These are phyloP conservation scores for Neuroterus valhalla DNA, from an alignment of 1,140 invertebrate genomes.

Conservation along the genomic window DNA sequence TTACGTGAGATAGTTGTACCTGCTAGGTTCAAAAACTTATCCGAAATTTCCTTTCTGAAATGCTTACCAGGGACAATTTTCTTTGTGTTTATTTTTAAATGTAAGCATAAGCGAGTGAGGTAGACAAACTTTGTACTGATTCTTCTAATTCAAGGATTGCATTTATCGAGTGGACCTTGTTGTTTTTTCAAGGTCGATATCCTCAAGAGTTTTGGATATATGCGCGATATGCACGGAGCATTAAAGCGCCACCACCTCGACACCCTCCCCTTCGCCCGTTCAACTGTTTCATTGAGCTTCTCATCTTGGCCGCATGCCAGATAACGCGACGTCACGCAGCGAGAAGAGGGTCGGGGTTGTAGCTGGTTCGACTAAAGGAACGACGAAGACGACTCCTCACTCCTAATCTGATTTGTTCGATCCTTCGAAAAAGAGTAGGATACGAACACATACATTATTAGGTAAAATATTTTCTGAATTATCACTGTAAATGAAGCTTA, in stretches of 20 bases:
- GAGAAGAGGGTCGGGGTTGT: conserved; percentile 52
- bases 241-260: conserved; percentile 51
- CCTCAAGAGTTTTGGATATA: conserved; percentile 41
- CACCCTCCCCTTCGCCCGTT: conserved; percentile 47
- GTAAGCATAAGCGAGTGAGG: too few species aligned
- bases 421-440: conserved; percentile 34
- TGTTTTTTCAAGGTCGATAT: conserved; percentile 56
- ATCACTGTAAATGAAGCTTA: too few species aligned
- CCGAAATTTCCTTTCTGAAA: too few species aligned
- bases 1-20: too few species aligned
- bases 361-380: conserved; percentile 43
- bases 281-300: conserved; percentile 66
- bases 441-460: neutral
- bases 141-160: too few species aligned
- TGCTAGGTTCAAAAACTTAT: too few species aligned
- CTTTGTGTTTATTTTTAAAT: too few species aligned
- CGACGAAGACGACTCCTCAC: conserved; percentile 31
- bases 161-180: conserved; percentile 22
- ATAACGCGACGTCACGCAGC: conserved; percentile 65
- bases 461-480: too few species aligned
- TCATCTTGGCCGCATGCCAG: conserved; percentile 61
- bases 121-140: too few species aligned
- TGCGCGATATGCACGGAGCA: conserved; percentile 56
- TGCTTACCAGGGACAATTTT: too few species aligned
- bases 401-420: conserved; percentile 40